Conservation (phyloP, 1,140 invertebrate genomes). For the Chelonus insularis region DNA sequence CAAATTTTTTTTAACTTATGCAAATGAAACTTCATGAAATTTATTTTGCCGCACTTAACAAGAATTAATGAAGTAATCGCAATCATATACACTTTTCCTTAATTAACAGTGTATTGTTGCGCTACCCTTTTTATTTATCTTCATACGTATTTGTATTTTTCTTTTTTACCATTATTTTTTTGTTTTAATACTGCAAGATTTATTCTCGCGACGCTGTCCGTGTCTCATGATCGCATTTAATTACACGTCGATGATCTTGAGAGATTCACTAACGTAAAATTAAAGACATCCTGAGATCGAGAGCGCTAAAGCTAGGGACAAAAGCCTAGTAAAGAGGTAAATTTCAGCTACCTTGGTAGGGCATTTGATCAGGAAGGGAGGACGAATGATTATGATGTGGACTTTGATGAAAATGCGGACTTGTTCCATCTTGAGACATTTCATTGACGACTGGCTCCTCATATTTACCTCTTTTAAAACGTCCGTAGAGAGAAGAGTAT, state of each 20-base stretch:
- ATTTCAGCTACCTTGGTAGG: conserved; percentile 61
- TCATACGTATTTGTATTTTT: no score
- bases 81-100: no score
- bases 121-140: no score
- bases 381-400: conserved; percentile 58
- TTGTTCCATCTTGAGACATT: conserved; percentile 57
- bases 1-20: conserved; percentile 10
- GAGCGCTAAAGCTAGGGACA: conserved; percentile 18
- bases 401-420: conserved; percentile 56
- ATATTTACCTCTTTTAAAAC: conserved; percentile 78
- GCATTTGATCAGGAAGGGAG: conserved; percentile 58
- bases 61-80: no score
- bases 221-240: background rate
- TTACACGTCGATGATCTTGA: background rate
- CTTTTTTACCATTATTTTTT: conserved; percentile 41
- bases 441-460: conserved; percentile 57
- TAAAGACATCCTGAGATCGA: conserved; percentile 13
- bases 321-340: conserved; percentile 57
- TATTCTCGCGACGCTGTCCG: conserved; percentile 18
- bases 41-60: background rate
- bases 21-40: background rate
- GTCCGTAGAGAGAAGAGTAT: conserved; percentile 84
- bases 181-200: conserved; percentile 55
- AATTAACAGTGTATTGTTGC: no score
- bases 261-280: background rate